A percentile compares a stretch with the other conserved stretches of the same genome.
phyloP scores from a whole-genome alignment of 2,797 vertebrate genomes.

The Fistularia tabacaria region DNA sequence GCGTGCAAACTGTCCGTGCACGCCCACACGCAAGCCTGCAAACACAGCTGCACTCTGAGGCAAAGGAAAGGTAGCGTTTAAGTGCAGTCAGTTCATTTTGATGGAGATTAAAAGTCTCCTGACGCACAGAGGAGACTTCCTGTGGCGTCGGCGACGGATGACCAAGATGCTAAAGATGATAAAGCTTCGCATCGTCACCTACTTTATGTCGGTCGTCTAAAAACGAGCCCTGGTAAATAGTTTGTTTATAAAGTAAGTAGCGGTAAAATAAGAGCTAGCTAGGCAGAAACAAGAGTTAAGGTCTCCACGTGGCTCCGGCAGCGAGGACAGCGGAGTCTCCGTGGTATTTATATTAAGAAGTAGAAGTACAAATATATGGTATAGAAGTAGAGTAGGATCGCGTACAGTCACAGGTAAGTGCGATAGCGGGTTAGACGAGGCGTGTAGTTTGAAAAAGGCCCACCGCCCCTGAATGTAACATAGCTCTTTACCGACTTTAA shows the following conservation, averaged over 20 bases:
- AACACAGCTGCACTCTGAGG: neutral
- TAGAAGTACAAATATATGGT: conserved; percentile 32
- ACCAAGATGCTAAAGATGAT: no score
- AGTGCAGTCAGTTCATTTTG: no score
- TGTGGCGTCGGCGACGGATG: no score
- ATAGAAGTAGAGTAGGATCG: conserved; percentile 16
- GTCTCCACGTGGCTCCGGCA: conserved; percentile 9
- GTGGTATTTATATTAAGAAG: conserved; percentile 38
- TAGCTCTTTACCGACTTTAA: conserved; percentile 21
- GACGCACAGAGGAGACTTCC: no score
- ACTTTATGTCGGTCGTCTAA: no score
- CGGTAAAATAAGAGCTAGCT: neutral
- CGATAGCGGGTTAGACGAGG: no score
- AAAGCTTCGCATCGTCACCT: no score
- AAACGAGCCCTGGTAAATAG: no score
- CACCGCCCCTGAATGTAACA: conserved; percentile 61
- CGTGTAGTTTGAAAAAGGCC: conserved; percentile 21
- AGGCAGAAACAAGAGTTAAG: conserved; percentile 21
- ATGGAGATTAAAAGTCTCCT: no score
- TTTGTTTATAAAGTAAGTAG: no score
- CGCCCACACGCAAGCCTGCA: neutral
- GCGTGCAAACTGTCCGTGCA: neutral
- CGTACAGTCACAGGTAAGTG: neutral
- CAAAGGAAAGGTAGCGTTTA: no score
- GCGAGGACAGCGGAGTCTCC: conserved; percentile 18